A percentile compares a stretch with the other conserved stretches of the same genome.
phyloP scores from a whole-genome alignment of 2,113 vertebrate species.

The Sialia sialis region DNA sequence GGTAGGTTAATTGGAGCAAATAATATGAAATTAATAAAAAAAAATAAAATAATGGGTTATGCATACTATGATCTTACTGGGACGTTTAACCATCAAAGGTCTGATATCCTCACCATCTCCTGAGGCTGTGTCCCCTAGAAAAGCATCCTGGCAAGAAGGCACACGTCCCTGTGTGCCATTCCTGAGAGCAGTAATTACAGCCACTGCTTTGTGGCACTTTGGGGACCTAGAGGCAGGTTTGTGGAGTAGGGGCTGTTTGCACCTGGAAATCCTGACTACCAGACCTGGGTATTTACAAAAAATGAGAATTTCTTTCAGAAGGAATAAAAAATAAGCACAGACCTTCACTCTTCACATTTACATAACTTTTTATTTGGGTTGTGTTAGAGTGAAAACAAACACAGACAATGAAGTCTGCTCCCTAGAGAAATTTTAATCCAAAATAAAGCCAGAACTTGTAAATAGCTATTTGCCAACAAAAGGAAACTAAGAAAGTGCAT shows the following conservation, averaged over 20 bases:
- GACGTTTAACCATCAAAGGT: not conserved
- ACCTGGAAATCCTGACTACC: not conserved
- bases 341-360: not conserved
- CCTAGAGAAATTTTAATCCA: not conserved
- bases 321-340: not conserved
- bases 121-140: not conserved
- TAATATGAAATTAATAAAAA: not conserved
- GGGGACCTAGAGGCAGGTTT: not conserved
- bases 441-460: not conserved
- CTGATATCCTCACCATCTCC: not conserved
- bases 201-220: not conserved
- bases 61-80: not conserved
- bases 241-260: not conserved
- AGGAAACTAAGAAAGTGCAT: not conserved
- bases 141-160: not conserved
- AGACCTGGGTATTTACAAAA: not conserved
- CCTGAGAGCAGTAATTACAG: not conserved
- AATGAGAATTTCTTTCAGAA: not conserved
- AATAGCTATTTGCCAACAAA: not conserved
- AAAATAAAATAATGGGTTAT: not conserved
- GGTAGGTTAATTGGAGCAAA: not conserved
- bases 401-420: not conserved
- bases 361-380: not conserved
- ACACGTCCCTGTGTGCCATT: not conserved
- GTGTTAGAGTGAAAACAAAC: not conserved